Percentiles rank a stretch among this genome's conserved stretches.
phyloP scores from a whole-genome alignment of 92 coral and sea anemone genomes.

The Epizoanthus rinbou region DNA sequence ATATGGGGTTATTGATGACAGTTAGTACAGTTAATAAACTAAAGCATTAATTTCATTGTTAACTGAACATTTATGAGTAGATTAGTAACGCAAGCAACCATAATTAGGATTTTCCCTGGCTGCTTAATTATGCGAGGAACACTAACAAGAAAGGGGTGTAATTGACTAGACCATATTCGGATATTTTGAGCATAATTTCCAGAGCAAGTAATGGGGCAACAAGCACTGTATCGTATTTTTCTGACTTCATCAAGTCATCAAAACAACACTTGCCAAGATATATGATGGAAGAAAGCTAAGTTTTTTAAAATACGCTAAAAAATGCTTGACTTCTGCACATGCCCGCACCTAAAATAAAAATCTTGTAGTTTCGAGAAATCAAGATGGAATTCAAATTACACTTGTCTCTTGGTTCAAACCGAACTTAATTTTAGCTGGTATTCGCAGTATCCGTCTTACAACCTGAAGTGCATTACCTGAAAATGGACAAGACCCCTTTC shows the following conservation, averaged over 20 bases:
- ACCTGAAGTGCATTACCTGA: too few species aligned
- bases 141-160: background rate
- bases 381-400: background rate
- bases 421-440: too few species aligned
- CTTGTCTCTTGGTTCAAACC: too few species aligned
- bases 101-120: background rate
- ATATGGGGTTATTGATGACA: constrained; percentile 3
- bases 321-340: background rate
- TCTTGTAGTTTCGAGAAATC: background rate
- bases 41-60: background rate
- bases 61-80: background rate
- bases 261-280: background rate
- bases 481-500: too few species aligned
- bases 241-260: background rate
- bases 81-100: background rate
- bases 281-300: background rate
- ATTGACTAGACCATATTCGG: background rate
- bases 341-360: background rate
- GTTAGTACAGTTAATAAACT: constrained; percentile 37
- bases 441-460: too few species aligned
- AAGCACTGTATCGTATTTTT: background rate
- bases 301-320: background rate
- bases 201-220: too few species aligned
- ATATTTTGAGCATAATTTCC: background rate
- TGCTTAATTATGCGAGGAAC: too few species aligned